These are phyloP conservation scores for Apis dorsata DNA, from an alignment of 1,140 invertebrate genomes.

Conservation along the genomic window DNA sequence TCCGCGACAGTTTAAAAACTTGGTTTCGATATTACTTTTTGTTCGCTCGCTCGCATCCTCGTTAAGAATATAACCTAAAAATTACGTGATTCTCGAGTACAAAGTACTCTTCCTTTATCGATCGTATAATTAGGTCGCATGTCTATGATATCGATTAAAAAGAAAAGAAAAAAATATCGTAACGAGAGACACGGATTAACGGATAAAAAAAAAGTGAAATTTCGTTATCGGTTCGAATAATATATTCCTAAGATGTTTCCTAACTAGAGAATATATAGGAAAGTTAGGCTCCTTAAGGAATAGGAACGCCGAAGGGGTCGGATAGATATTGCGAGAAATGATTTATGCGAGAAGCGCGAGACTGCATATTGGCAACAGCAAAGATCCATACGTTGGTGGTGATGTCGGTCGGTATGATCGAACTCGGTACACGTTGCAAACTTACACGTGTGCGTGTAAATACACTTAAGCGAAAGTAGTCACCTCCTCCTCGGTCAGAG, in stretches of 20 bases:
- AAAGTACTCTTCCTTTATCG: no score
- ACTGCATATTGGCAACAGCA: slow-evolving; percentile 72
- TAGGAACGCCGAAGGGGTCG: slow-evolving; percentile 60
- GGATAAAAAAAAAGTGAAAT: background rate
- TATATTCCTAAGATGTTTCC: slow-evolving; percentile 6
- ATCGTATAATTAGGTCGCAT: no score
- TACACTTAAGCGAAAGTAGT: background rate
- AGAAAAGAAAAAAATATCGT: no score
- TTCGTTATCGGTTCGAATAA: background rate
- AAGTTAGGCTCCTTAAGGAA: slow-evolving; percentile 66
- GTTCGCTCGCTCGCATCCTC: no score
- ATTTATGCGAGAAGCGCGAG: slow-evolving; percentile 74
- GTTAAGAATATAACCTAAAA: no score
- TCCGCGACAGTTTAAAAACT: no score
- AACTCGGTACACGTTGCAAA: slow-evolving; percentile 21
- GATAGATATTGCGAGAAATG: slow-evolving; percentile 78
- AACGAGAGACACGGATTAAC: no score
- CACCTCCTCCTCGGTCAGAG: background rate
- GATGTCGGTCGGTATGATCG: slow-evolving; percentile 34
- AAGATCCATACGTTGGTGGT: slow-evolving; percentile 56
- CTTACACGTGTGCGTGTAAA: background rate
- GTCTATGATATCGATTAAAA: no score
- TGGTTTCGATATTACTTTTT: no score
- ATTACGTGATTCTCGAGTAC: no score
- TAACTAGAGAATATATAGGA: slow-evolving; percentile 48